Conservation (phyloP, 2,888 invertebrate species). For the Molorchus minor region DNA sequence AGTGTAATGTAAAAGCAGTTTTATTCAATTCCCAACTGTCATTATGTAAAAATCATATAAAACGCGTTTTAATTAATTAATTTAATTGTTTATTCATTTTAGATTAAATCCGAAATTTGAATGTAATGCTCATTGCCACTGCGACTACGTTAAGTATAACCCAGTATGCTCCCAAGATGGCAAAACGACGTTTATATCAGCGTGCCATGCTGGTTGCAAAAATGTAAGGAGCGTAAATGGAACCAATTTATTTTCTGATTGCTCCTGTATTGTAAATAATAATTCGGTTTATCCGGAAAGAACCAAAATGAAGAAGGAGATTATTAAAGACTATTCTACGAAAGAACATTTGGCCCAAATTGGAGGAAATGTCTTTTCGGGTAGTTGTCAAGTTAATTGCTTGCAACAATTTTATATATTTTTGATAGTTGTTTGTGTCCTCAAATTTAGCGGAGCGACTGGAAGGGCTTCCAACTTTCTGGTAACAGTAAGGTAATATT, state of each 20-base stretch:
- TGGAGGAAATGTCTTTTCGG: conserved; percentile 62
- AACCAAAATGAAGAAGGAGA: conserved; percentile 29
- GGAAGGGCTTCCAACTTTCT: conserved; percentile 71
- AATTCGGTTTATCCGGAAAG: conserved; percentile 31
- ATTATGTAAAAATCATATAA: too few relatives aligned
- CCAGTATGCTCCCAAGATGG: conserved; percentile 76
- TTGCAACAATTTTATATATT: conserved; percentile 66
- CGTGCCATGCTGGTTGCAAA: conserved; percentile 82
- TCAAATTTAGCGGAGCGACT: conserved; percentile 70
- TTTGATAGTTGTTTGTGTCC: conserved; percentile 65
- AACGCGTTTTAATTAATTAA: neutral
- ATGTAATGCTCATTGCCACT: conserved; percentile 74
- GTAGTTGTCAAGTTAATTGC: conserved; percentile 69
- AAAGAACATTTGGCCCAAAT: conserved; percentile 31
- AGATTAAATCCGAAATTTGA: conserved; percentile 62
- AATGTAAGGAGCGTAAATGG: conserved; percentile 60
- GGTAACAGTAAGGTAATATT: conserved; percentile 67
- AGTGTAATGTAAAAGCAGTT: too few relatives aligned
- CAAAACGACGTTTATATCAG: conserved; percentile 74
- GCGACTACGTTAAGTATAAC: conserved; percentile 76
- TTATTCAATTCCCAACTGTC: too few relatives aligned
- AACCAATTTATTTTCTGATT: conserved; percentile 64
- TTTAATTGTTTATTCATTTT: conserved; percentile 34
- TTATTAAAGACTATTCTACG: conserved; percentile 43
- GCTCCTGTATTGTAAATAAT: conserved; percentile 61